Base-by-base conservation (phyloP, 2,113 vertebrate species). In the Lanius ludovicianus region DNA sequence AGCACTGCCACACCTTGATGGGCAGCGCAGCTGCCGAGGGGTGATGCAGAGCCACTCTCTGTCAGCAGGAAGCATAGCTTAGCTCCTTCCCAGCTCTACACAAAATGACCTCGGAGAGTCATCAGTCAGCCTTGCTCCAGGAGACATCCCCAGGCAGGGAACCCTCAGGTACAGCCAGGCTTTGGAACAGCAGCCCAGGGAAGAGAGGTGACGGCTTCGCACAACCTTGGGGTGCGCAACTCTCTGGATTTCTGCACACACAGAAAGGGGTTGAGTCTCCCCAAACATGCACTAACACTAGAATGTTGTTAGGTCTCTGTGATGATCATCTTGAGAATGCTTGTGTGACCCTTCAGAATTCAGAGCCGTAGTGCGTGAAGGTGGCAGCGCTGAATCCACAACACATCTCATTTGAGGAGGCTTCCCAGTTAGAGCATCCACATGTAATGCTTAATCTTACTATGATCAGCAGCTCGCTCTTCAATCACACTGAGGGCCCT, bases 61-160 rank as follows among this genome's bases (percentile, higher is more conserved):
- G 24, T 0, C 49, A 67, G 53, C 8, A 0, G 1, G 42, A 35
- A 68, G 21, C 21, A 50, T 0, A 20, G n/a, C 53, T 13, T 67
- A n/a, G 27, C 39, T 53, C 60, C 13, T 1, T 19, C 50, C 22
- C 44, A 90, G 55, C 20, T 8, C n/a, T 9, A 41, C 70, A 62
- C 39, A 62, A 65, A 50, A 76, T 53, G 46, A 88, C 85, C 67
- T 49, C 27, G 78, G 28, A 16, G 56, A 63, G 24, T n/a, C 56
- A 49, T 19, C 82, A 91, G 56, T 31, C 84, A 89, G 0, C 4
- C 8, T 4, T 0, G n/a, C 13, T 6, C 15, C 33, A 13, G 0
- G 1, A 78, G 10, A 46, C 7, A 33, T 24, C 42, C 52, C 50
- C 35, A 52, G 39, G 59, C 52, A 81, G 56, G 35, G 52, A 55